phyloP scores from a whole-genome alignment of 37 sponge, comb jelly and placozoan genomes.

The Beroe forskalii region DNA sequence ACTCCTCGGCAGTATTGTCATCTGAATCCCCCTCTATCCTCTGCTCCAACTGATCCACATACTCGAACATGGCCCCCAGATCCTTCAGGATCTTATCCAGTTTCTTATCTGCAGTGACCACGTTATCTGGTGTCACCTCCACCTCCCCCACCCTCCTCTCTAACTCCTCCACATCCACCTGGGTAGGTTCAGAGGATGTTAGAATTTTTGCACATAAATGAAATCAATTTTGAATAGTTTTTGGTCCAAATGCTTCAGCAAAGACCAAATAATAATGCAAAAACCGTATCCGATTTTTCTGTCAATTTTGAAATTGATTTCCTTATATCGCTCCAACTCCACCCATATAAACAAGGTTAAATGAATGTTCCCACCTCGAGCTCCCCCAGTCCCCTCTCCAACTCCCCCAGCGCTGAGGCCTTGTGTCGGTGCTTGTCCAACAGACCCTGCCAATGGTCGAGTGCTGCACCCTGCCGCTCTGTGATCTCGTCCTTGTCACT shows the following conservation, averaged over 20 bases:
- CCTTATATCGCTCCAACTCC: too few species aligned
- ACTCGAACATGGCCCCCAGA: background rate
- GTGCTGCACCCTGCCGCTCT: background rate
- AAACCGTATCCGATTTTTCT: too few species aligned
- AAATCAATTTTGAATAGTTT: too few species aligned
- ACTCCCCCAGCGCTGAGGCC: background rate
- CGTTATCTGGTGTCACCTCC: background rate
- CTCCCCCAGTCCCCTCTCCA: background rate
- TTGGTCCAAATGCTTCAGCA: background rate
- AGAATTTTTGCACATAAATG: too few species aligned
- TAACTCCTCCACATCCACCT: too few species aligned
- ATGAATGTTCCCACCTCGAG: background rate
- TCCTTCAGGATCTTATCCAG: slow-evolving; percentile 19
- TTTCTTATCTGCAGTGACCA: background rate
- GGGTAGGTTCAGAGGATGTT: too few species aligned
- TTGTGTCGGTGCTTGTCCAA: background rate
- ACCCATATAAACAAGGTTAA: too few species aligned
- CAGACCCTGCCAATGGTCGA: slow-evolving; percentile 15
- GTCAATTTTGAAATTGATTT: too few species aligned
- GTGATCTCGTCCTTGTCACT: background rate
- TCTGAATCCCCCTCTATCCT: background rate
- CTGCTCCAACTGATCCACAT: background rate
- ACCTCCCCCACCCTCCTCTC: background rate
- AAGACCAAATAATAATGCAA: too few species aligned
- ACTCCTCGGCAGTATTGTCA: background rate